Base-by-base conservation (phyloP, 2,888 invertebrate species). In the Philereme transversata region DNA sequence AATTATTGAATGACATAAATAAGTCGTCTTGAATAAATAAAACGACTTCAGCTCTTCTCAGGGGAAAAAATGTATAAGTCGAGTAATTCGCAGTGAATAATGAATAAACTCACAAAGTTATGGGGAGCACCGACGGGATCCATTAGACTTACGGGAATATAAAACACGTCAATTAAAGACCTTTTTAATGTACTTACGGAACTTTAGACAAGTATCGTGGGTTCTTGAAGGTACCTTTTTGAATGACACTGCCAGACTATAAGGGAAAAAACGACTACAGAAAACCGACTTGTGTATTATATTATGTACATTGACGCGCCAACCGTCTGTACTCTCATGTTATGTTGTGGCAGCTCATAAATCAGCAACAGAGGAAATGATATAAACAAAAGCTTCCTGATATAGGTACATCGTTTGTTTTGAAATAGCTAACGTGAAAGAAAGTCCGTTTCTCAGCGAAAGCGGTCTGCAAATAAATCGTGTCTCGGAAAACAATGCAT, bases 1-100 rank as follows among this genome's bases (percentile, higher is more conserved):
- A 82, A 78, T 83, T 82, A 81, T 82, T 76, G 75, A 77, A 74
- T 67, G 69, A 72, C 76, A 76, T 80, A 78, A 82, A 83, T 81
- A 84, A 82, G 76, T 77, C 74, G 70, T 69, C 75, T 72, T 88
- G 84, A 88, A 88, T 87, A 87, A 87, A 83, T 85, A 79, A 89
- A 81, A 81, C 72, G 80, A 77, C 81, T 82, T 81, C 81, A 82
- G 78, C 82, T 82, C 69, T 78, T 82, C 80, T 67, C 69, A 71
- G 81, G 82, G 82, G 79, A 76, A 81, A 84, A 88, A 87, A 86
- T 84, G 76, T 82, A 79, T 77, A 83, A 82, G 77, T 81, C 76
- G 78, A 78, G 82, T 86, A 87, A 88, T 87, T 86, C 82, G 78
- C 78, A 77, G 82, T 88, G 84, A 90, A 90, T 89, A 88, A 89